Evolutionary conservation across 2,888 invertebrate species (phyloP).

Genomic region (Tenthredo distinguenda): DNA sequence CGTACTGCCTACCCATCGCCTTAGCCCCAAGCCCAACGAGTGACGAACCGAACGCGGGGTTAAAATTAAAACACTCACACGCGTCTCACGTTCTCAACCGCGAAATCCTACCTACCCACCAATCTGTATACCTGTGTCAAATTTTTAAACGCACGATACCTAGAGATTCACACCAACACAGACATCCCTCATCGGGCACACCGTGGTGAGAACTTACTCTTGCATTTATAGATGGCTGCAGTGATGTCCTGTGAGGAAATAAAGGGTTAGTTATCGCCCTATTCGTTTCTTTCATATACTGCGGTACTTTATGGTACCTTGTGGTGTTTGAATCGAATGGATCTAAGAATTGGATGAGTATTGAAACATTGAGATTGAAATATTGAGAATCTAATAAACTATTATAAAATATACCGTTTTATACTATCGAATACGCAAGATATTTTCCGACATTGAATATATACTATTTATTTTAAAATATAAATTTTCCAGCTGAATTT

Average conservation of each 20-base stretch:
- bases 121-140: neutral
- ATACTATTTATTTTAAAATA: neutral
- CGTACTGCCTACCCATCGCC: constrained; percentile 14
- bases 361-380: neutral
- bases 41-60: neutral
- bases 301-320: neutral
- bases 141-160: neutral
- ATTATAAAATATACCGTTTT: neutral
- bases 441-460: neutral
- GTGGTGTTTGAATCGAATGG: neutral
- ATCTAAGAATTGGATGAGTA: neutral
- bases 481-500: neutral
- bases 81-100: neutral
- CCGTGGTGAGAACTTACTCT: constrained; percentile 15
- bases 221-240: neutral
- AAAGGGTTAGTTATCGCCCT: neutral
- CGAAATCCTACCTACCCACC: constrained; percentile 3
- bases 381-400: neutral
- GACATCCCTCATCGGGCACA: neutral
- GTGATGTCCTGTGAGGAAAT: neutral
- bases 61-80: neutral
- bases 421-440: neutral
- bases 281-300: neutral
- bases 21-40: neutral
- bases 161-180: neutral